Base-by-base conservation (phyloP, 1,140 invertebrate species). In the Meloidogyne exigua region DNA sequence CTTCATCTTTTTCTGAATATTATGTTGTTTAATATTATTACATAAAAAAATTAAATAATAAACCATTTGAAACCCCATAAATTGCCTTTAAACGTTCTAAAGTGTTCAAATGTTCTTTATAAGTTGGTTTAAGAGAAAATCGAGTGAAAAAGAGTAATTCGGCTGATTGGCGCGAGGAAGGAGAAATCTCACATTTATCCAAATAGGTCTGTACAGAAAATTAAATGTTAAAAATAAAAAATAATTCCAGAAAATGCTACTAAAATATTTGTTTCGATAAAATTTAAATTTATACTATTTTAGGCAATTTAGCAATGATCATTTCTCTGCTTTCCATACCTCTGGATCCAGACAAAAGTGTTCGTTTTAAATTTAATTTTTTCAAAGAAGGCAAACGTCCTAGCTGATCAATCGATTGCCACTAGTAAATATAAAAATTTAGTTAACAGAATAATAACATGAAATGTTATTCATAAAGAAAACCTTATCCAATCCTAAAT, bases 311-410 rank as follows among this genome's bases (percentile, higher is more conserved):
- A 11, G 80, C 77, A 25, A 81, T 76, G 32, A 83, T 26, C 44
- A 81, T 83, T 42, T 81, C 80, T 26, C 80, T 64, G 18, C 76
- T 69, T 44, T 83, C 68, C 21, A 80, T 13, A 10, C 81, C 81
- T 26, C 76, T 76, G 0, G 71, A 76, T 21, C 81, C 81, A 2
- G 82, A 39, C 26, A 84, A 66, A n/a, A 72, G 74, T 28, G 44
- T 49, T 23, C 76, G 78, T 70, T 28, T 42, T 23, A 71, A 32
- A 49, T 49, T 62, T 15, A 81, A 72, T 62, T 81, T 81, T n/a
- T 72, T 39, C 26, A 81, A 42, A 12, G n/a, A 57, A 28, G 82
- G 82, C 21, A 81, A 39, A 42, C 77, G 69, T 12, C 69, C 82
- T 4, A 81, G 21, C 70, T 81, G 68, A 66, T 79, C 63, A 28